Percentiles rank a stretch among this genome's conserved stretches.
phyloP scores from a whole-genome alignment of 2,113 vertebrate species.

The Vicugna pacos region DNA sequence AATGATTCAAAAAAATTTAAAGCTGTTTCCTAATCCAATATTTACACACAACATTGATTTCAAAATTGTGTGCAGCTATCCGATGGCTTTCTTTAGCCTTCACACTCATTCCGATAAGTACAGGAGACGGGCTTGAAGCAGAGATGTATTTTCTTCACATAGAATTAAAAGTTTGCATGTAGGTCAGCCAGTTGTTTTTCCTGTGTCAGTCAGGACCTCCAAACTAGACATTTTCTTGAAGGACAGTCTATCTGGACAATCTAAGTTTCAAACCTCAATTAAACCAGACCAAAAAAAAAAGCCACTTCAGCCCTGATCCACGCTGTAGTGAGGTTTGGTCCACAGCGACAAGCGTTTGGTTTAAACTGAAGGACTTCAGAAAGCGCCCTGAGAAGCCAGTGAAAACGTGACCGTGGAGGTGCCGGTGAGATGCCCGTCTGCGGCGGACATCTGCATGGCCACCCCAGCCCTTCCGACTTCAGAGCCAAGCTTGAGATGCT shows the following conservation, averaged over 20 bases:
- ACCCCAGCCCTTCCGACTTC: background rate
- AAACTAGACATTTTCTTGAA: background rate
- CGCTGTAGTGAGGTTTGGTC: background rate
- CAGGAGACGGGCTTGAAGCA: too few relatives aligned
- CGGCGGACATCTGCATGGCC: rapidly evolving
- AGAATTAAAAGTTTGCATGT: background rate
- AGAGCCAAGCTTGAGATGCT: background rate
- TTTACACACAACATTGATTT: background rate
- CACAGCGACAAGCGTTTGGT: background rate
- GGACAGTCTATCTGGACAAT: background rate
- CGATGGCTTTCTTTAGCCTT: background rate
- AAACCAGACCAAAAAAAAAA: background rate
- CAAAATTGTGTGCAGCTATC: background rate
- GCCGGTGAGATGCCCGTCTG: background rate
- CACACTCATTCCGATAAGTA: background rate
- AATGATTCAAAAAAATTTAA: background rate
- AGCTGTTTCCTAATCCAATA: background rate
- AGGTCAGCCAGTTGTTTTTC: background rate
- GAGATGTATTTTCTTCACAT: background rate
- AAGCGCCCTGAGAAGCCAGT: background rate
- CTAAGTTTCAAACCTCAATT: background rate
- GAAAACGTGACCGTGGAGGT: background rate
- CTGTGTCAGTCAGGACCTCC: background rate
- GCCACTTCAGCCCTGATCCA: background rate
- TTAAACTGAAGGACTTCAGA: background rate